Evolutionary conservation across 2,797 vertebrate genomes (phyloP).

Genomic region (Macrochelys suwanniensis): DNA sequence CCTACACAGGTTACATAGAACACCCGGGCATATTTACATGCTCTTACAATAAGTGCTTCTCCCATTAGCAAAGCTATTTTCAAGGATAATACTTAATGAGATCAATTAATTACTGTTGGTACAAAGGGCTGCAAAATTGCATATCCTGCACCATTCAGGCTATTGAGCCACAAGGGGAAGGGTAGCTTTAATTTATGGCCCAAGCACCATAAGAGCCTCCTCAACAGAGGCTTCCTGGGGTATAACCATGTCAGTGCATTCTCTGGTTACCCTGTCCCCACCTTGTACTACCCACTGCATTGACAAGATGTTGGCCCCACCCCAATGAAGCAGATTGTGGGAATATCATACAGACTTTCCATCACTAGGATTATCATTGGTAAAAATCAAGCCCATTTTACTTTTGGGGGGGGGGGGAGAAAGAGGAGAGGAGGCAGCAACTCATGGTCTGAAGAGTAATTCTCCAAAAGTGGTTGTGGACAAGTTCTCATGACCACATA

Average conservation of each 20-base stretch:
- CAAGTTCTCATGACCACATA: background rate
- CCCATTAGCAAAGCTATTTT: background rate
- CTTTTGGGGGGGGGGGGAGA: no score
- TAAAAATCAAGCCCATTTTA: no score
- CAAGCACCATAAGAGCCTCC: background rate
- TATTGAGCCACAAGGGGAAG: background rate
- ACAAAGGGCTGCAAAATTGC: background rate
- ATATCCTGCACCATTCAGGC: background rate
- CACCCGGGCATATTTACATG: accelerated
- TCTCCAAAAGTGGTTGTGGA: background rate
- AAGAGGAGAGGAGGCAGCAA: no score
- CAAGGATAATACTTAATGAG: background rate
- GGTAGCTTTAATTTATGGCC: background rate
- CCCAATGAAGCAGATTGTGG: background rate
- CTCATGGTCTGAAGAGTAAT: no score
- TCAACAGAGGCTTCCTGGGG: background rate
- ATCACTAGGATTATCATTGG: no score
- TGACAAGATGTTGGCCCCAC: no score
- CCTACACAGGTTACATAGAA: background rate
- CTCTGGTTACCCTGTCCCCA: background rate
- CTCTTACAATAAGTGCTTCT: background rate
- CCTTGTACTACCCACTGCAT: background rate
- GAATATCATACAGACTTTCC: no score
- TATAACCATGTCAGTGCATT: background rate
- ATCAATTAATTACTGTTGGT: background rate